Conservation (phyloP, 2,113 vertebrate genomes). For the Sclerurus mexicanus region DNA sequence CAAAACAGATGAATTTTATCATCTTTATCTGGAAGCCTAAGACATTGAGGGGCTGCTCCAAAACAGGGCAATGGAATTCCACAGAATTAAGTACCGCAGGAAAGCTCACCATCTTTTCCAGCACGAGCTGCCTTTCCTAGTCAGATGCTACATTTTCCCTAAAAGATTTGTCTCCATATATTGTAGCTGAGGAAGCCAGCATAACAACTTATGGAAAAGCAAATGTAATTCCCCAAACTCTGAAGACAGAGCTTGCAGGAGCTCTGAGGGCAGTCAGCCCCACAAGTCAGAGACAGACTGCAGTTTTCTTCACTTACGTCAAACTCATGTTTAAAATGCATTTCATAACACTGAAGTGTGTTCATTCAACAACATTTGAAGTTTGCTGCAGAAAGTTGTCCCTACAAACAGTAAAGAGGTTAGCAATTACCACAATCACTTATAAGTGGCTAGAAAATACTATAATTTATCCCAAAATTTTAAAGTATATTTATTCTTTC, state of each 20-base stretch:
- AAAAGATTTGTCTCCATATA: neutral
- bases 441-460: neutral
- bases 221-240: neutral
- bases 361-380: neutral
- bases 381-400: neutral
- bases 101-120: neutral
- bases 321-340: neutral
- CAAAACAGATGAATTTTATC: neutral
- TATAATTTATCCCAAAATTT: neutral
- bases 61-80: neutral
- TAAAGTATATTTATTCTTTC: neutral
- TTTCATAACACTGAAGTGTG: neutral
- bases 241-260: neutral
- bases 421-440: neutral
- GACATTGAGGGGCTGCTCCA: neutral
- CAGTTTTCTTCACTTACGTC: neutral
- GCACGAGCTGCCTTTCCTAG: neutral
- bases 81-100: neutral
- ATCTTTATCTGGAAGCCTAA: neutral
- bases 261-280: neutral
- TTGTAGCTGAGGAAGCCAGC: neutral
- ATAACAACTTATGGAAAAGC: accelerated
- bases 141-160: neutral
- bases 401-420: neutral
- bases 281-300: neutral